Evolutionary conservation across 92 coral and sea anemone species (phyloP).

Genomic region (Epizoanthus illoricatus): DNA sequence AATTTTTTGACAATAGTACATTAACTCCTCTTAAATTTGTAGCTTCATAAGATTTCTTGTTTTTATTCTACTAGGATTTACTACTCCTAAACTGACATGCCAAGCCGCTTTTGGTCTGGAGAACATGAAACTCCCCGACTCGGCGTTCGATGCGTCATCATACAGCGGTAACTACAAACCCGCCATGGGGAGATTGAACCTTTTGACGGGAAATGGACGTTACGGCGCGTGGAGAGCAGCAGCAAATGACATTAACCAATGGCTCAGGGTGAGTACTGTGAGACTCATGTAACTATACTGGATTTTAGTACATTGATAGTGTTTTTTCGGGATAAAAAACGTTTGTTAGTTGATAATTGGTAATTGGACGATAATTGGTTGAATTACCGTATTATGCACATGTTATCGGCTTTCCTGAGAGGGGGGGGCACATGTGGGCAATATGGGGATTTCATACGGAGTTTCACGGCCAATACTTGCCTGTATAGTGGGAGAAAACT

Average conservation of each 20-base stretch:
- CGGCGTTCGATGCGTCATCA: conserved; percentile 53
- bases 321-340: too few species aligned
- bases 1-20: too few species aligned
- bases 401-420: too few species aligned
- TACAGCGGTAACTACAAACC: background rate
- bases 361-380: too few species aligned
- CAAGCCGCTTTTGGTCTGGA: conserved; percentile 55
- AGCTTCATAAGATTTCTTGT: background rate
- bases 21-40: too few species aligned
- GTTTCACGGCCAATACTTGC: too few species aligned
- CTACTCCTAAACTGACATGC: conserved; percentile 39
- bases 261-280: conserved; percentile 34
- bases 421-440: too few species aligned
- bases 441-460: too few species aligned
- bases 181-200: conserved; percentile 4
- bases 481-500: too few species aligned
- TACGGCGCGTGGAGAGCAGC: conserved; percentile 45
- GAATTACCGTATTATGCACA: too few species aligned
- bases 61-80: conserved; percentile 23
- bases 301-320: too few species aligned
- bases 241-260: conserved; percentile 25
- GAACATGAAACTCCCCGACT: conserved; percentile 47
- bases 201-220: conserved; percentile 27
- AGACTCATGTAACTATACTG: background rate
- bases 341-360: too few species aligned